phyloP scores from a whole-genome alignment of 2,797 vertebrate genomes.

The Lycodopsis pacificus region DNA sequence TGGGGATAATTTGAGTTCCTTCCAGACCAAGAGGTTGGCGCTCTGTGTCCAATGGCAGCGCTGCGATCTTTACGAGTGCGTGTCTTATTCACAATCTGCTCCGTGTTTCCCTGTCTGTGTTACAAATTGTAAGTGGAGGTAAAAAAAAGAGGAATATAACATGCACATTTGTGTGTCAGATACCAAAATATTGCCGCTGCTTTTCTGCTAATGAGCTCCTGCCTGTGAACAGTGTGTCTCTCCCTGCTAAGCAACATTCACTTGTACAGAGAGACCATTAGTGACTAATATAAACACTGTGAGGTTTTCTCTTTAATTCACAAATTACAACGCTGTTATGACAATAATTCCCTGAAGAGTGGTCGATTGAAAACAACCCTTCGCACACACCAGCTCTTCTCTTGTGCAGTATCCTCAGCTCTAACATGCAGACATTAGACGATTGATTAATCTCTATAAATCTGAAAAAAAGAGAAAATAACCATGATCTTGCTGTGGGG shows the following conservation, averaged over 20 bases:
- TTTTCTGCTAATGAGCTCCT: conserved; percentile 37
- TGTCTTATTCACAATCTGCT: conserved; percentile 49
- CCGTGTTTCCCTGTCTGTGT: conserved; percentile 7
- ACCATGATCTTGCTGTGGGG: neutral
- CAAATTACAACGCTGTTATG: conserved; percentile 1
- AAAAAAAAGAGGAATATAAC: conserved; percentile 25
- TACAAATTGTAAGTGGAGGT: conserved; percentile 21
- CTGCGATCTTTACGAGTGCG: conserved; percentile 46
- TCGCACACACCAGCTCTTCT: neutral
- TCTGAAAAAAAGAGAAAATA: neutral
- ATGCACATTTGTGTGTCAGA: conserved; percentile 18
- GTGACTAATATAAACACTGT: conserved; percentile 27
- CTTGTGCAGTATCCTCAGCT: neutral
- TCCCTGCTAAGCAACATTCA: conserved; percentile 42
- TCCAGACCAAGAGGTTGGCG: conserved; percentile 47
- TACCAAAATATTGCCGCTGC: conserved; percentile 33
- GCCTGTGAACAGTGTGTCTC: conserved; percentile 41
- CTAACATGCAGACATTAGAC: neutral
- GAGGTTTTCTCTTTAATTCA: conserved; percentile 6
- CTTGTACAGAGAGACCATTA: conserved; percentile 32
- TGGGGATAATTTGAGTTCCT: conserved; percentile 69
- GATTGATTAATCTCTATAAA: neutral
- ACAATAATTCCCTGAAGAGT: conserved; percentile 6
- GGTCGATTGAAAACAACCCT: conserved; percentile 12
- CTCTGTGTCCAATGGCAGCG: conserved; percentile 21